Evolutionary conservation across 2,888 invertebrate species (phyloP).

Genomic region (Nomada goodeniana): DNA sequence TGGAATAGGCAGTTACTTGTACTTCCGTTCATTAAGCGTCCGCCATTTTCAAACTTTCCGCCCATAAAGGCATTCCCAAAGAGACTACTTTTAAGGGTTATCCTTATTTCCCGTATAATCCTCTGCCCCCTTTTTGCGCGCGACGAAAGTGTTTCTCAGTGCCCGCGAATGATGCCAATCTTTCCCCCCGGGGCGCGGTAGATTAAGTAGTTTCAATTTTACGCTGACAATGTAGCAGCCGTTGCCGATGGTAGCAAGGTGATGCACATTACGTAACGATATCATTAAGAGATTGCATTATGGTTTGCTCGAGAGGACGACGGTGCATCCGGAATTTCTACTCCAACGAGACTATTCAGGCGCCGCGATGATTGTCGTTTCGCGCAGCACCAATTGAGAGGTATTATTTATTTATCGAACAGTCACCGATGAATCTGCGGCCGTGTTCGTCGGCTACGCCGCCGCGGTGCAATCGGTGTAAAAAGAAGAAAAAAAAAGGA

Average conservation of each 20-base stretch:
- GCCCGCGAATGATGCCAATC: no score
- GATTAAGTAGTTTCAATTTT: conserved; percentile 3
- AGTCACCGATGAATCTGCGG: not conserved
- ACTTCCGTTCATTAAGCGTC: conserved; percentile 42
- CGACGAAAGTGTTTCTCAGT: no score
- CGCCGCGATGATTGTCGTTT: conserved; percentile 27
- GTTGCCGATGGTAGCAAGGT: not conserved
- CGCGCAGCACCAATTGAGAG: conserved; percentile 24
- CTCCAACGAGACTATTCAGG: not conserved
- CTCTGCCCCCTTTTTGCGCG: not conserved
- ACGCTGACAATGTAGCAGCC: not conserved
- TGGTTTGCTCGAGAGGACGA: conserved; percentile 11
- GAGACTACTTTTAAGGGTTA: conserved; percentile 13
- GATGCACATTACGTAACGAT: conserved; percentile 19
- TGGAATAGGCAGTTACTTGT: conserved; percentile 53
- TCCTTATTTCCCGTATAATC: conserved; percentile 21
- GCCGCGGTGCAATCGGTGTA: conserved; percentile 5
- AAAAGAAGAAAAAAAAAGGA: not conserved
- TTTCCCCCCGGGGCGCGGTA: not conserved
- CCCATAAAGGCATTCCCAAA: conserved; percentile 22
- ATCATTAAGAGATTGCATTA: conserved; percentile 29
- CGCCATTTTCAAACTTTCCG: conserved; percentile 38
- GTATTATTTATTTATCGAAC: conserved; percentile 45
- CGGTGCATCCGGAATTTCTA: not conserved
- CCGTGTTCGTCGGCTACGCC: conserved; percentile 5